phyloP scores from a whole-genome alignment of 2,888 invertebrate genomes.

The Eurytoma californica region DNA sequence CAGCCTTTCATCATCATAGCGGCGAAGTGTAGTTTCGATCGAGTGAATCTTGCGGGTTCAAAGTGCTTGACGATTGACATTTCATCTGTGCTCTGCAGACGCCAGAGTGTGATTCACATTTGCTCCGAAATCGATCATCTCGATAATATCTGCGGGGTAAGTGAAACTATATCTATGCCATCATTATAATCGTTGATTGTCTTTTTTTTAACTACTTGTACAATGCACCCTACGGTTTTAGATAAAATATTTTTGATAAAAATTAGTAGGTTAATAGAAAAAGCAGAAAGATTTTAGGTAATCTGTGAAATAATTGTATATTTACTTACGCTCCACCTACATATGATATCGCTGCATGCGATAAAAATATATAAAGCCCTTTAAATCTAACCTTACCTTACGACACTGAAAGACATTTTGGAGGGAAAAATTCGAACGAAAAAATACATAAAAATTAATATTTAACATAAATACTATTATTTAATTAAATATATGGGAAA shows the following conservation, averaged over 20 bases:
- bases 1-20: conserved; percentile 25
- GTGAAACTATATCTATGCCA: too few relatives aligned
- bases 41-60: conserved; percentile 22
- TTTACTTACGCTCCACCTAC: too few relatives aligned
- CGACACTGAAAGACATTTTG: neutral
- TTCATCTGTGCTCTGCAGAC: conserved; percentile 39
- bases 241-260: neutral
- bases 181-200: too few relatives aligned
- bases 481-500: too few relatives aligned
- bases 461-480: too few relatives aligned
- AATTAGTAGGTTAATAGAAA: too few relatives aligned
- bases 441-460: neutral
- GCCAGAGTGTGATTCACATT: conserved; percentile 47
- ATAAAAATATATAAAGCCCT: too few relatives aligned
- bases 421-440: conserved; percentile 24
- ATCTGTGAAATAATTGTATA: too few relatives aligned
- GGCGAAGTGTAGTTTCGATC: conserved; percentile 17
- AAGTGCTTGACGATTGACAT: conserved; percentile 42
- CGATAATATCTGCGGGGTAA: conserved; percentile 18
- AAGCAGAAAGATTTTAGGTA: too few relatives aligned
- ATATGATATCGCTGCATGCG: too few relatives aligned
- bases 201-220: too few relatives aligned
- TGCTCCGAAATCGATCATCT: conserved; percentile 37
- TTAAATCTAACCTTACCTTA: conserved; percentile 13
- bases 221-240: too few relatives aligned